phyloP scores from a whole-genome alignment of 2,888 invertebrate species.

The Coelinius sp. region DNA sequence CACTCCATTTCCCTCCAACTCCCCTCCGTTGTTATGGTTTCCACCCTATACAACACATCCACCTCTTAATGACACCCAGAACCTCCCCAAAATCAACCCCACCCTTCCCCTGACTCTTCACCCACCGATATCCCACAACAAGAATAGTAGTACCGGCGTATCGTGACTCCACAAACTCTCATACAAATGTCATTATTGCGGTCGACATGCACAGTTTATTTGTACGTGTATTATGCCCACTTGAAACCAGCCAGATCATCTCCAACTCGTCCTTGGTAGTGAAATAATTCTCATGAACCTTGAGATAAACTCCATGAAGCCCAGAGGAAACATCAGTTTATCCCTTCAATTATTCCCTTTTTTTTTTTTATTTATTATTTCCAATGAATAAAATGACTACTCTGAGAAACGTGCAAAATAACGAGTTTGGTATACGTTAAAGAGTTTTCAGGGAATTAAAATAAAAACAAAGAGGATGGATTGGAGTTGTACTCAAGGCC shows the following conservation, averaged over 20 bases:
- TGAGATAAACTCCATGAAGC: not conserved
- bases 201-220: conserved; percentile 38
- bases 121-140: not conserved
- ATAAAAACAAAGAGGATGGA: conserved; percentile 31
- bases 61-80: not conserved
- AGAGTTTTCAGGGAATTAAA: not conserved
- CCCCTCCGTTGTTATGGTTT: not conserved
- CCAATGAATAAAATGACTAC: conserved; percentile 8
- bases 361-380: not conserved
- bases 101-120: not conserved
- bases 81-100: not conserved
- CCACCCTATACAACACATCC: not conserved
- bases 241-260: conserved; percentile 32
- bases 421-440: conserved; percentile 24
- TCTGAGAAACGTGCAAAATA: conserved; percentile 20
- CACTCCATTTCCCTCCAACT: not conserved
- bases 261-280: conserved; percentile 28
- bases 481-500: conserved; percentile 39
- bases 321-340: not conserved
- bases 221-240: conserved; percentile 12
- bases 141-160: not conserved
- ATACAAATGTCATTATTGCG: conserved; percentile 48
- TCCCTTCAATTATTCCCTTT: not conserved
- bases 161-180: conserved; percentile 41
- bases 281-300: conserved; percentile 1